A percentile compares a stretch with the other conserved stretches of the same genome.
Conservation (phyloP, 2,888 invertebrate genomes). For the Luperina testacea region DNA sequence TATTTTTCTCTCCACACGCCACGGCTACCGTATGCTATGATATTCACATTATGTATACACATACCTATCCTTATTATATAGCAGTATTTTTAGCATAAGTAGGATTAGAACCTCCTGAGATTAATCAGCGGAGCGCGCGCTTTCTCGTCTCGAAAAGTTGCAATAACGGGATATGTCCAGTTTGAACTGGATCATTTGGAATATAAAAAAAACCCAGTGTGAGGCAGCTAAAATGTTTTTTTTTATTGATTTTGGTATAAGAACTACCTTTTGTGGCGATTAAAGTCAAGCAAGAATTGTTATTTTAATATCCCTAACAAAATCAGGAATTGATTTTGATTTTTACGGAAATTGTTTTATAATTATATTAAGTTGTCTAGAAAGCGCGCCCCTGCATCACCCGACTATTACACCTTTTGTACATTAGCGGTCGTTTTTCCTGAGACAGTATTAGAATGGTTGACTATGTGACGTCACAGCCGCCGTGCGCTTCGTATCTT, state of each 20-base stretch:
- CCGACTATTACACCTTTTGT: slow-evolving; percentile 84
- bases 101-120: slow-evolving; percentile 87
- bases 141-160: slow-evolving; percentile 53
- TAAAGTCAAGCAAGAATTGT: neutral
- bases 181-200: slow-evolving; percentile 14
- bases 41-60: slow-evolving; percentile 84
- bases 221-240: slow-evolving; percentile 11
- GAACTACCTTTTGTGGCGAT: neutral
- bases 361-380: slow-evolving; percentile 20
- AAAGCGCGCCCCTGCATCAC: slow-evolving; percentile 69
- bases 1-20: slow-evolving; percentile 73
- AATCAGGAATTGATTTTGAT: slow-evolving; percentile 18
- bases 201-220: slow-evolving; percentile 16
- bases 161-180: slow-evolving; percentile 10
- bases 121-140: slow-evolving; percentile 71
- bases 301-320: neutral
- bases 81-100: slow-evolving; percentile 88
- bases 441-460: slow-evolving; percentile 87
- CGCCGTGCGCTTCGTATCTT: slow-evolving; percentile 80
- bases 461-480: slow-evolving; percentile 83
- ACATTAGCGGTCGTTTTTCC: slow-evolving; percentile 84
- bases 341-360: neutral
- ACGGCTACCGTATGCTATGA: slow-evolving; percentile 83
- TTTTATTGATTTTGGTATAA: neutral
- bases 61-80: slow-evolving; percentile 83